These are phyloP conservation scores for Camponotus fellah DNA, from an alignment of 2,888 invertebrate species.

Conservation along the genomic window DNA sequence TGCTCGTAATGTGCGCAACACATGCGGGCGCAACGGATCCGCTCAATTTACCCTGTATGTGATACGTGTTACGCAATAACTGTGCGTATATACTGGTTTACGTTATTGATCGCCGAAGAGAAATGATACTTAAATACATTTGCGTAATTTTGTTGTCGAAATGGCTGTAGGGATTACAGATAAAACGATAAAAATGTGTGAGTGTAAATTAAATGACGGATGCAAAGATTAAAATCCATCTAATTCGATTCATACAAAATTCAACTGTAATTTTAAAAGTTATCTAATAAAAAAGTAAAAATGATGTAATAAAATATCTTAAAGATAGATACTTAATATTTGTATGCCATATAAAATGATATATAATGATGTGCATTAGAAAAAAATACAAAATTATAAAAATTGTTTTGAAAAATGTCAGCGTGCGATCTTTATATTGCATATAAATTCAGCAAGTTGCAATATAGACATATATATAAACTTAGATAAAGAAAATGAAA, in stretches of 20 bases:
- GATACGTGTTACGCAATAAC: not conserved
- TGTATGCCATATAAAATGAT: not conserved
- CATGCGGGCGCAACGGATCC: not conserved
- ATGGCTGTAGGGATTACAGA: not conserved
- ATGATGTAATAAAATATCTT: not conserved
- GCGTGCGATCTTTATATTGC: not conserved
- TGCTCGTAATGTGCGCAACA: not conserved
- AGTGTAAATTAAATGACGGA: not conserved
- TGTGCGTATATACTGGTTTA: conserved; percentile 4
- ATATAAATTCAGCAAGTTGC: not conserved
- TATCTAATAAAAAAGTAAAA: not conserved
- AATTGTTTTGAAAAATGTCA: not conserved
- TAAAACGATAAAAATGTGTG: conserved; percentile 8
- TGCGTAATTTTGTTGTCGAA: not conserved
- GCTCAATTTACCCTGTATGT: not conserved
- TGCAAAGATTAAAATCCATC: not conserved
- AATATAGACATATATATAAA: not conserved
- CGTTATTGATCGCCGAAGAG: conserved; percentile 12
- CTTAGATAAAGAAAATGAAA: not conserved
- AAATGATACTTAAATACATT: not conserved
- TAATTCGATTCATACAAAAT: not conserved
- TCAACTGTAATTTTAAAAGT: not conserved
- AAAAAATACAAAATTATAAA: not conserved
- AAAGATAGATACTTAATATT: not conserved
- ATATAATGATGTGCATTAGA: not conserved